Evolutionary conservation across 2,797 vertebrate genomes (phyloP), one percentile per base, ranked within the genome.

Genomic region (Buphagus erythrorhynchus): DNA sequence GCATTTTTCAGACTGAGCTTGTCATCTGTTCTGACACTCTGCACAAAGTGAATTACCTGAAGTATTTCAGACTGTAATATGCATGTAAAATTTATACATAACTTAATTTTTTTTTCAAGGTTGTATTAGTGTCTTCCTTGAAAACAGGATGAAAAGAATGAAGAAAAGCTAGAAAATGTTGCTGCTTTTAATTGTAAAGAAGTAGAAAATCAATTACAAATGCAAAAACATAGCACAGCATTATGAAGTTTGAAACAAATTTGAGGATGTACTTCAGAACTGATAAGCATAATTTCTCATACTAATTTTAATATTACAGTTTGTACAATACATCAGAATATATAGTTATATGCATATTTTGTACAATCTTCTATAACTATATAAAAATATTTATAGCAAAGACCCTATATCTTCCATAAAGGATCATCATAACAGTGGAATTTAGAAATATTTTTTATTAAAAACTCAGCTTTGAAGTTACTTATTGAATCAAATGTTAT

Each of bases 401-500:
- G 24, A 33, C 15, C 4, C 6, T 10, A 0, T 46, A 61, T 57
- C 45, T 77, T 74, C 29, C 43, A 16, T 61, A 58, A 68, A 65
- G 9, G 62, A 69, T 69, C 40, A 67, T 20, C 8, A 33, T 5
- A 78, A 45, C 5, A 51, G 10, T 43, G 7, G 31, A 85, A 87
- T 62, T 86, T 54, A 48, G 22, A 83, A 79, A 77, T 40, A 65
- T n/a, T 58, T 16, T 16, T 28, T 76, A 5, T 31, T 68, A n/a
- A 79, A 79, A 88, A 78, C 10, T 45, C n/a, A 58, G 20, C 5
- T 61, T 69, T 36, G 18, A 26, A 26, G 15, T 46, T 81, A 61
- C 3, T 84, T 73, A 96, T 89, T 93, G 79, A 96, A 95, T 86
- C 76, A 84, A 96, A 89, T 91, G 40, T 86, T 95, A 88, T 91